A percentile compares a stretch with the other conserved stretches of the same genome.
These are phyloP conservation scores for Laspeyria flexula DNA, from an alignment of 2,888 invertebrate species.

Conservation along the genomic window DNA sequence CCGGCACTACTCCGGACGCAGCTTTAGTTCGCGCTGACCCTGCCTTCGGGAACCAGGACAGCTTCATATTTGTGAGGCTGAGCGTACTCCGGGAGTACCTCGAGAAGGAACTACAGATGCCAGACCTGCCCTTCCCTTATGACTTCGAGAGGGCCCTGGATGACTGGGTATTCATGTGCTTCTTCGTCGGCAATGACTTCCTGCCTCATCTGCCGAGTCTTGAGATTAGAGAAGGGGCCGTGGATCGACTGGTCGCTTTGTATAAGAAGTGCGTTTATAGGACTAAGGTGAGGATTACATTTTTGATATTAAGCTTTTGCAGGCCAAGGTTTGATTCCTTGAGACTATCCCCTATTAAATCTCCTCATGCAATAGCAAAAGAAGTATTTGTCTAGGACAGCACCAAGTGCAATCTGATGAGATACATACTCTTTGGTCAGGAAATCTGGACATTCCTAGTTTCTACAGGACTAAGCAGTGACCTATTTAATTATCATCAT, in stretches of 20 bases:
- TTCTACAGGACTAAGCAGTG: no score
- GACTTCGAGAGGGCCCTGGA: slow-evolving; percentile 98
- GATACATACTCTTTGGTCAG: no score
- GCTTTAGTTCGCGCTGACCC: slow-evolving; percentile 86
- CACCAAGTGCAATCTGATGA: no score
- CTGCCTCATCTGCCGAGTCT: slow-evolving; percentile 98
- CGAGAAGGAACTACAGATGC: slow-evolving; percentile 95
- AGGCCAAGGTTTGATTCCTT: neutral
- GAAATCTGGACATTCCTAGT: no score
- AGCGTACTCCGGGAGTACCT: slow-evolving; percentile 97
- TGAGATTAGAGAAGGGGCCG: slow-evolving; percentile 98
- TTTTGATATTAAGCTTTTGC: neutral
- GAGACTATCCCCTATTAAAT: no score
- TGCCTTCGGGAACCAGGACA: slow-evolving; percentile 90
- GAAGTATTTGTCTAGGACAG: no score
- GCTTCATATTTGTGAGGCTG: slow-evolving; percentile 97
- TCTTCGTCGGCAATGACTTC: slow-evolving; percentile 99
- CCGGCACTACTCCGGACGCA: slow-evolving; percentile 89
- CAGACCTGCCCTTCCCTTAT: slow-evolving; percentile 96
- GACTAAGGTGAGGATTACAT: slow-evolving; percentile 89
- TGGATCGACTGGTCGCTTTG: slow-evolving; percentile 95
- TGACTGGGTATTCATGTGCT: slow-evolving; percentile 99
- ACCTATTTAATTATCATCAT: no score
- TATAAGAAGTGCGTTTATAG: slow-evolving; percentile 98
- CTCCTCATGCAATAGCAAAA: no score